Evolutionary conservation across 2,113 vertebrate species (phyloP).

Genomic region (Nesogale talazaci): DNA sequence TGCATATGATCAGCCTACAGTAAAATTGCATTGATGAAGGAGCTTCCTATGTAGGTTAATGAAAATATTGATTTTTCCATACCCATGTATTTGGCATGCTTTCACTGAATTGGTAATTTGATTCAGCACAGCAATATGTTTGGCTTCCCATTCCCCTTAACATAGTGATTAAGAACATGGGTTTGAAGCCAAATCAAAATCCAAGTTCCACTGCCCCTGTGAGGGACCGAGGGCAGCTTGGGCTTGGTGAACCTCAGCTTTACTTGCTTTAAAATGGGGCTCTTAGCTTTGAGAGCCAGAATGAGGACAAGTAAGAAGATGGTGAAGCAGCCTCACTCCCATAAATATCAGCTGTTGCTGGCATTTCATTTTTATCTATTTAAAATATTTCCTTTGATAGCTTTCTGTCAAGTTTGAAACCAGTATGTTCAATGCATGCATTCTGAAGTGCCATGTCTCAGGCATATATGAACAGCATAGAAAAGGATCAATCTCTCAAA

Average conservation of each 20-base stretch:
- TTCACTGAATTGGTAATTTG: background rate
- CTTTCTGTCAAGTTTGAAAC: background rate
- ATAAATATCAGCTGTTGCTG: background rate
- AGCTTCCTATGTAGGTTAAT: background rate
- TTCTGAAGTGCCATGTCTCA: background rate
- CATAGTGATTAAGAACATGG: background rate
- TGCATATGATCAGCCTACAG: background rate
- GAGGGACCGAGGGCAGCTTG: background rate
- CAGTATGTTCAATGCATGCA: background rate
- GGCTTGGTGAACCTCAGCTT: background rate
- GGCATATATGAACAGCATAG: background rate
- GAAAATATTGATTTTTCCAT: slow-evolving; percentile 20
- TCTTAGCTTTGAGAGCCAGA: background rate
- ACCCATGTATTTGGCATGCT: background rate
- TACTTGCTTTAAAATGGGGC: background rate
- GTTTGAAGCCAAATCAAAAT: background rate
- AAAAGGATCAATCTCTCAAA: background rate
- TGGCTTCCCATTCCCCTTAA: background rate
- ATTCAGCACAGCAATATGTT: background rate
- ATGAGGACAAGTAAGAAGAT: background rate
- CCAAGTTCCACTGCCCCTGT: background rate
- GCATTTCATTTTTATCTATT: background rate
- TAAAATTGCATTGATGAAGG: background rate
- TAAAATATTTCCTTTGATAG: slow-evolving; percentile 10
- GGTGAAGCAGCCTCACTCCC: background rate